Evolutionary conservation across 2,797 vertebrate genomes (phyloP).

Genomic region (Thripadectes ignobilis): DNA sequence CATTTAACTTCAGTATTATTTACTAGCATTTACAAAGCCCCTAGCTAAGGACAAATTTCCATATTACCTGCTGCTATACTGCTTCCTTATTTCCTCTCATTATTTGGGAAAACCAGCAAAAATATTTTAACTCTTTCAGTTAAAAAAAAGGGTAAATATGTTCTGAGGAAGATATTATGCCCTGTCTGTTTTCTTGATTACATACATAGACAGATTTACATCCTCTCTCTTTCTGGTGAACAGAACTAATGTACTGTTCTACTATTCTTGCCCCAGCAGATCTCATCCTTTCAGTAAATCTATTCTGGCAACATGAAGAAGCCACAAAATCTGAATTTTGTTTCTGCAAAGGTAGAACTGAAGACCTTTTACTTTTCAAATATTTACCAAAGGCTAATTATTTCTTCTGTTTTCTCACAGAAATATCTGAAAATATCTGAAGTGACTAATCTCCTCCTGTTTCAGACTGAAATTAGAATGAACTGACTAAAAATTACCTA

Average conservation of each 20-base stretch:
- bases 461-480: not conserved
- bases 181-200: not conserved
- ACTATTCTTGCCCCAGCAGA: not conserved
- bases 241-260: not conserved
- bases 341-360: not conserved
- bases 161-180: not conserved
- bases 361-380: not conserved
- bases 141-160: not conserved
- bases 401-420: not conserved
- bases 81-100: constrained; percentile 4
- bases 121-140: not conserved
- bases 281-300: not conserved
- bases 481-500: not conserved
- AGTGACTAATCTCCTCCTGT: not conserved
- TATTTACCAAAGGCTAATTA: not conserved
- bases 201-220: not conserved
- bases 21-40: not conserved
- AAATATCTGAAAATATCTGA: not conserved
- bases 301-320: not conserved
- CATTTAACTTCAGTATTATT: constrained; percentile 56
- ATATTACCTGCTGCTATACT: constrained; percentile 20
- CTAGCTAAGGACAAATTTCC: constrained; percentile 51
- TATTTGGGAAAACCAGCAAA: not conserved
- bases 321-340: not conserved
- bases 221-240: not conserved